Conservation (phyloP, 2,113 vertebrate species). For the Centropristis striata region DNA sequence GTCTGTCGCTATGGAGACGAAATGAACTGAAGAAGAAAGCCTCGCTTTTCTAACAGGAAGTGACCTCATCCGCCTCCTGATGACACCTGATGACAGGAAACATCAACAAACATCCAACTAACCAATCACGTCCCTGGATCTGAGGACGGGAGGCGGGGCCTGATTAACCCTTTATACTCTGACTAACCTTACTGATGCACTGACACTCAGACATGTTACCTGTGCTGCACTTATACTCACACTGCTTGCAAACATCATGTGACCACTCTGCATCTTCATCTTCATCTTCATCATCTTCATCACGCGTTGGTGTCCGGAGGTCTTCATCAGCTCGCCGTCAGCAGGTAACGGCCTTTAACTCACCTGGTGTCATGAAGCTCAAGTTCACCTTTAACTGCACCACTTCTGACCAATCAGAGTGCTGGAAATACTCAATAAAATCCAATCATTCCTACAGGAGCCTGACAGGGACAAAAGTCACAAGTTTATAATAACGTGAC, state of each 20-base stretch:
- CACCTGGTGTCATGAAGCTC: not conserved
- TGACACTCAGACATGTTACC: constrained; percentile 12
- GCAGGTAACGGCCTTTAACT: no score
- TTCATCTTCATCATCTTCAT: not conserved
- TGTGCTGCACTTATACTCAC: not conserved
- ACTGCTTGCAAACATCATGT: not conserved
- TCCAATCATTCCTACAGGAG: not conserved
- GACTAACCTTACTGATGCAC: constrained; percentile 54
- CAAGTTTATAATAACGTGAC: not conserved
- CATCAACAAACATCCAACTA: constrained; percentile 30
- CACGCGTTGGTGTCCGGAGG: not conserved
- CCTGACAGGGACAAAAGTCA: not conserved
- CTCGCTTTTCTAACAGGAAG: constrained; percentile 90
- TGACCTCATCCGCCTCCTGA: constrained; percentile 54
- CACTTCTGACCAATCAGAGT: not conserved
- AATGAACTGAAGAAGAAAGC: constrained; percentile 96
- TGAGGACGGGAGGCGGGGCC: constrained; percentile 17
- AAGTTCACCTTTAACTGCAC: not conserved
- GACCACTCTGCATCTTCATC: not conserved
- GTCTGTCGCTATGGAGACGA: constrained; percentile 94
- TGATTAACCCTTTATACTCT: constrained; percentile 50
- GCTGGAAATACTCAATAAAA: not conserved
- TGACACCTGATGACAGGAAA: not conserved
- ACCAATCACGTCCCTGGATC: constrained; percentile 26
- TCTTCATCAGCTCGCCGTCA: no score